phyloP scores from a whole-genome alignment of 1,140 invertebrate genomes.

The Diplogasteroides magnus region DNA sequence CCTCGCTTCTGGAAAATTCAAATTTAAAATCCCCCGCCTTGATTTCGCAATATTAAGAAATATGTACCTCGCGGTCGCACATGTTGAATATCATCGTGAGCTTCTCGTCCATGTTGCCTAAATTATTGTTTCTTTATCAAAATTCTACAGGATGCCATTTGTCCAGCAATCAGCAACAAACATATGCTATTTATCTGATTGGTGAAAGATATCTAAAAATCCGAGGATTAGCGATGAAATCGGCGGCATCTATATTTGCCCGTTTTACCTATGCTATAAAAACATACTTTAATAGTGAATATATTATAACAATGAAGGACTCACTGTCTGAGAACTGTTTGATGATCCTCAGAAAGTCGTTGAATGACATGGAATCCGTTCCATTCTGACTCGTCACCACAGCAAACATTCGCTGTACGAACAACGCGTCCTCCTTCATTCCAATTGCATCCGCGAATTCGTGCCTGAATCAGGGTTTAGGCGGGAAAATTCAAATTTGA shows the following conservation, averaged over 20 bases:
- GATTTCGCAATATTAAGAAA: neutral
- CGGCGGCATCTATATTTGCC: too few species aligned
- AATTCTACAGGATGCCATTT: too few species aligned
- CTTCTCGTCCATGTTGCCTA: constrained; percentile 90
- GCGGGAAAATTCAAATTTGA: neutral
- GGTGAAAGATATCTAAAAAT: too few species aligned
- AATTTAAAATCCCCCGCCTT: neutral
- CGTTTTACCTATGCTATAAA: too few species aligned
- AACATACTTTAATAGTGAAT: too few species aligned
- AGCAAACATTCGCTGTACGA: constrained; percentile 98
- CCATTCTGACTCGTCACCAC: neutral
- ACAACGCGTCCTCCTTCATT: constrained; percentile 90
- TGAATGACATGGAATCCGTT: neutral
- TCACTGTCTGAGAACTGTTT: neutral
- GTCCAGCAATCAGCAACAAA: too few species aligned
- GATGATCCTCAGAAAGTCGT: neutral
- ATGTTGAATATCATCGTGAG: constrained; percentile 93
- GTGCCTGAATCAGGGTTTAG: constrained; percentile 18
- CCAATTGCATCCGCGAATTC: constrained; percentile 87
- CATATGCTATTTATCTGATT: too few species aligned
- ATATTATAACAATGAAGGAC: neutral
- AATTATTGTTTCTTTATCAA: too few species aligned
- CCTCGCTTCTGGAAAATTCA: constrained; percentile 66
- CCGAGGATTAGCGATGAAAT: too few species aligned
- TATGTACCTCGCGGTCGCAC: constrained; percentile 80